Percentiles rank a stretch among this genome's conserved stretches.
phyloP scores from a whole-genome alignment of 2,797 vertebrate species.

The Amblyopsis hoosieri region DNA sequence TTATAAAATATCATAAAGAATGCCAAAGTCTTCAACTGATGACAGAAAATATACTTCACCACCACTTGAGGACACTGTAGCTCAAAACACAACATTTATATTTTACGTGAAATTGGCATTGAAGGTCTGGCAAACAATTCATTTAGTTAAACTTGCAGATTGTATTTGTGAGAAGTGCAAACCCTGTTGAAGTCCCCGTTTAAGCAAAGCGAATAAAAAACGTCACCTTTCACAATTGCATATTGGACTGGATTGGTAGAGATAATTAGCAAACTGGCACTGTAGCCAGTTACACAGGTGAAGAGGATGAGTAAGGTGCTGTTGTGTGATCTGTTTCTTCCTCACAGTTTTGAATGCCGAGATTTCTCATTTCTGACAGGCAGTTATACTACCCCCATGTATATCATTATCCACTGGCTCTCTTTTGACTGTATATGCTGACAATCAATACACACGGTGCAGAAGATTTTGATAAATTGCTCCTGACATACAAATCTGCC shows the following conservation, averaged over 20 bases:
- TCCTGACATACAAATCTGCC: constrained; percentile 57
- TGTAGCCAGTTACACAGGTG: constrained; percentile 6
- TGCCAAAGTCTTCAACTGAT: not conserved
- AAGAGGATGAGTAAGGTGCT: constrained; percentile 3
- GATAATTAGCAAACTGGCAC: constrained; percentile 6
- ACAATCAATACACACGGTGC: constrained; percentile 59
- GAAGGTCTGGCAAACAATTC: not conserved
- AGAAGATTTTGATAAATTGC: constrained; percentile 67
- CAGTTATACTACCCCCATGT: constrained; percentile 19
- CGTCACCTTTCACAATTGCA: not conserved
- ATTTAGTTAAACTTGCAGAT: not conserved
- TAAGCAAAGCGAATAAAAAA: too few species aligned
- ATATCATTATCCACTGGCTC: constrained; percentile 27
- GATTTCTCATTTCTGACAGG: constrained; percentile 32
- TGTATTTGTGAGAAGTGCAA: constrained; percentile 1
- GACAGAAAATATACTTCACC: constrained; percentile 6
- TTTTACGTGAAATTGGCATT: not conserved
- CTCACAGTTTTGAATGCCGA: constrained; percentile 6
- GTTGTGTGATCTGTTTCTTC: not conserved
- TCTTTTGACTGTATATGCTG: constrained; percentile 33
- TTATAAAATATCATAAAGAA: not conserved
- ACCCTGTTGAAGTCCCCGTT: too few species aligned
- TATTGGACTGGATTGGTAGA: not conserved
- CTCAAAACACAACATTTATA: constrained; percentile 1
- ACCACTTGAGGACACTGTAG: constrained; percentile 70